These are phyloP conservation scores for Psephotus haematonotus DNA, from an alignment of 2,113 vertebrate species.

Conservation along the genomic window DNA sequence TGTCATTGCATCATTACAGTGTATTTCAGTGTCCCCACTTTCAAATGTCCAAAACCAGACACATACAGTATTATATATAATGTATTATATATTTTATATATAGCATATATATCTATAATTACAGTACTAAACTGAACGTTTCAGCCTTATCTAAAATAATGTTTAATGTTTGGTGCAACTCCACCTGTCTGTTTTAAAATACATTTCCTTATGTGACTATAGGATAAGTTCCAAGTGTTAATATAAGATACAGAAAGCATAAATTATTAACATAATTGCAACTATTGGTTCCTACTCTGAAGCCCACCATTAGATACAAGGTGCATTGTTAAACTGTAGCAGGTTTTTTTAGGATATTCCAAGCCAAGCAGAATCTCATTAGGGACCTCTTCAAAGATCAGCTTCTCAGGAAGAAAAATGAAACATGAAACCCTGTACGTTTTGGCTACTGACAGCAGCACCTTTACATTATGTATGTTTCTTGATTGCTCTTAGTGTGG, in stretches of 20 bases:
- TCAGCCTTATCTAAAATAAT: not conserved
- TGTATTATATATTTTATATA: not conserved
- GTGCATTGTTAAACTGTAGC: not conserved
- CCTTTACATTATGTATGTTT: not conserved
- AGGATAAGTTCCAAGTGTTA: not conserved
- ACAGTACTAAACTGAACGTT: not conserved
- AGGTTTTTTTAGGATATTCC: not conserved
- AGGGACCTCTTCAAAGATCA: conserved; percentile 1
- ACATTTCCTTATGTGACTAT: not conserved
- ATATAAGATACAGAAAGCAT: not conserved
- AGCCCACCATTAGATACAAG: not conserved
- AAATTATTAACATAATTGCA: not conserved
- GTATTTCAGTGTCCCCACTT: not conserved
- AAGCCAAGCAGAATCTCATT: not conserved
- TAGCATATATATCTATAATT: not conserved
- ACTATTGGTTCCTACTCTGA: not conserved
- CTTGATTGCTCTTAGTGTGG: not conserved
- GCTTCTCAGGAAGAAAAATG: not conserved
- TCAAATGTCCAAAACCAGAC: not conserved
- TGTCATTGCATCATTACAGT: not conserved
- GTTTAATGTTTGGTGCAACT: not conserved
- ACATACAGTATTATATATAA: not conserved
- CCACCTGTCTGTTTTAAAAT: not conserved
- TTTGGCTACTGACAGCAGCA: not conserved
- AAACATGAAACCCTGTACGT: not conserved